phyloP scores from a whole-genome alignment of 2,113 vertebrate species.

The Eleginops maclovinus region DNA sequence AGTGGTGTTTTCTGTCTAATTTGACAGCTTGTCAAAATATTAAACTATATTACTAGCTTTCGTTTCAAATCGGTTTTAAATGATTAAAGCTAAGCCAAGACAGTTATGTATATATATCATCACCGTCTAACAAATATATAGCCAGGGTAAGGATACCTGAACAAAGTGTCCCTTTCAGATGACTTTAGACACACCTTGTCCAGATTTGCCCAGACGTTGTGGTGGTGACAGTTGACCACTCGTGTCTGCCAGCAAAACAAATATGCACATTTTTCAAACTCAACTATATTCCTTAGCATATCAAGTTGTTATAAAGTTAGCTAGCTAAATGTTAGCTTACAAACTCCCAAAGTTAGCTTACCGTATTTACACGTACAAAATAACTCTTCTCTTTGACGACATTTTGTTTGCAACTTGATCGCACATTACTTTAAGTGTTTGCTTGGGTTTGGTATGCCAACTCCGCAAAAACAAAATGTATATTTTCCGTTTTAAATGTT shows the following conservation, averaged over 20 bases:
- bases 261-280: too few relatives aligned
- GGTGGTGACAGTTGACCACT: background rate
- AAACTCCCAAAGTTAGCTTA: background rate
- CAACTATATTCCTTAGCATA: too few relatives aligned
- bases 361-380: too few relatives aligned
- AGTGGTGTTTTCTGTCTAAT: background rate
- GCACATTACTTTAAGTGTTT: fast-evolving
- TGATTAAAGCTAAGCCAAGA: background rate
- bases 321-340: background rate
- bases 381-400: background rate
- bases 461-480: too few relatives aligned
- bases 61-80: background rate
- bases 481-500: background rate
- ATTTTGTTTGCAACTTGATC: too few relatives aligned
- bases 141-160: background rate
- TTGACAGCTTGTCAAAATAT: conserved; percentile 29
- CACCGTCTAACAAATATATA: background rate
- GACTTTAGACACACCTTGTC: background rate
- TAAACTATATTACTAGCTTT: background rate
- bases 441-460: background rate
- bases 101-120: background rate
- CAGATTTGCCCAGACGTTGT: background rate
- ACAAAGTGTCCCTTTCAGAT: background rate
- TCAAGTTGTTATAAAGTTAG: background rate
- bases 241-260: background rate